These are phyloP conservation scores for Himantopus leucocephalus DNA, from an alignment of 2,113 vertebrate genomes.

Conservation along the genomic window DNA sequence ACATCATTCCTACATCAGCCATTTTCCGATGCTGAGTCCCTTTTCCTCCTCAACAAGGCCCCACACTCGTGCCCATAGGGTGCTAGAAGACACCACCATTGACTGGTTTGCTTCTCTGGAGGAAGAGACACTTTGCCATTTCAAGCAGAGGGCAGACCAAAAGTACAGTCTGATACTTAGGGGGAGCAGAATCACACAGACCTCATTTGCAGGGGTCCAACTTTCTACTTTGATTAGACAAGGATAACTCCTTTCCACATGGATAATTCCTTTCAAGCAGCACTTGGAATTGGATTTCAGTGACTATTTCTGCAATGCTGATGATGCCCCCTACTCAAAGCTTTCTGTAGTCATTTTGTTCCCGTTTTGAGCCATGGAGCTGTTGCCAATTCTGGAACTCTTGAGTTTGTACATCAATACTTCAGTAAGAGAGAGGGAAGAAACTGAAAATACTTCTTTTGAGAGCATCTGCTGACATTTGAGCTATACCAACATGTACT, in stretches of 20 bases:
- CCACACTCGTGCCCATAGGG: too few species aligned
- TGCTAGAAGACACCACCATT: neutral
- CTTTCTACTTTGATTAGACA: neutral
- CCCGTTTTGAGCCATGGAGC: neutral
- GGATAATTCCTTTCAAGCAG: neutral
- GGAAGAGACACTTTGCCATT: neutral
- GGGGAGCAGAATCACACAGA: neutral
- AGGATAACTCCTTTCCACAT: neutral
- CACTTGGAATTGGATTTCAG: neutral
- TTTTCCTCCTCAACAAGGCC: neutral
- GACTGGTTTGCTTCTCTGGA: neutral
- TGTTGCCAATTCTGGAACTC: neutral
- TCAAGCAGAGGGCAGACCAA: neutral
- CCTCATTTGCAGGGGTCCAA: neutral
- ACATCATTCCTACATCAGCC: neutral
- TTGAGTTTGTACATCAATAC: neutral
- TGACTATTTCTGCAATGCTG: rapidly evolving
- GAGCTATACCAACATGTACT: neutral
- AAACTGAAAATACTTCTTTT: neutral
- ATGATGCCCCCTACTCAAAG: neutral
- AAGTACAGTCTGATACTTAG: neutral
- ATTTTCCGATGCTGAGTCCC: neutral
- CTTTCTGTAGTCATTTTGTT: neutral
- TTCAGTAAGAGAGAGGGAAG: neutral
- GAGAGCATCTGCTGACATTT: neutral